These are phyloP conservation scores for Cataglyphis albicans DNA, from an alignment of 2,888 invertebrate genomes.

Conservation along the genomic window DNA sequence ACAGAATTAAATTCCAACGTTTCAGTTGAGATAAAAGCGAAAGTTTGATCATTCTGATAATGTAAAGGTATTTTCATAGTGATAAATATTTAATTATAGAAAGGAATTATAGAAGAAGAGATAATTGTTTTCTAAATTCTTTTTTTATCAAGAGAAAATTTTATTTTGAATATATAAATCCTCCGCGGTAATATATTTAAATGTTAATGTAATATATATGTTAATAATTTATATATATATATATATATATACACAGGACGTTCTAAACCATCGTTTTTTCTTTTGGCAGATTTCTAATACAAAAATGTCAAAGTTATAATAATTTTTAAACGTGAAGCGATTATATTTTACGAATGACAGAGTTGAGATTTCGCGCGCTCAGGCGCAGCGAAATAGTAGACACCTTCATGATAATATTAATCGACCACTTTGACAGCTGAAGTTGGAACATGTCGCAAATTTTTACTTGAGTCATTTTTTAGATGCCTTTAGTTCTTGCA, in stretches of 20 bases:
- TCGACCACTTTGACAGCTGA: too few species aligned
- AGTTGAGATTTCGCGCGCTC: too few species aligned
- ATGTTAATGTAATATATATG: not conserved
- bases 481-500: too few species aligned
- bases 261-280: too few species aligned
- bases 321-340: too few species aligned
- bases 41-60: not conserved
- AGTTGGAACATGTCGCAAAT: too few species aligned
- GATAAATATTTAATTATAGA: not conserved
- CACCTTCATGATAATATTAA: too few species aligned
- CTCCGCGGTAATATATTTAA: not conserved
- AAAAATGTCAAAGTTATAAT: too few species aligned
- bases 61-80: not conserved
- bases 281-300: too few species aligned
- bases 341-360: too few species aligned
- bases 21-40: not conserved
- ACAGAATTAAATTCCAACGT: not conserved
- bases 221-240: not conserved
- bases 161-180: not conserved
- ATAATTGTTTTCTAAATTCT: not conserved
- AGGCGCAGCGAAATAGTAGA: too few species aligned
- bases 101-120: not conserved
- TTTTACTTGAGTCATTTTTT: too few species aligned
- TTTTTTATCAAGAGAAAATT: not conserved
- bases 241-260: not conserved